Conservation (phyloP, 2,113 vertebrate genomes). For the Neoarius graeffei region DNA sequence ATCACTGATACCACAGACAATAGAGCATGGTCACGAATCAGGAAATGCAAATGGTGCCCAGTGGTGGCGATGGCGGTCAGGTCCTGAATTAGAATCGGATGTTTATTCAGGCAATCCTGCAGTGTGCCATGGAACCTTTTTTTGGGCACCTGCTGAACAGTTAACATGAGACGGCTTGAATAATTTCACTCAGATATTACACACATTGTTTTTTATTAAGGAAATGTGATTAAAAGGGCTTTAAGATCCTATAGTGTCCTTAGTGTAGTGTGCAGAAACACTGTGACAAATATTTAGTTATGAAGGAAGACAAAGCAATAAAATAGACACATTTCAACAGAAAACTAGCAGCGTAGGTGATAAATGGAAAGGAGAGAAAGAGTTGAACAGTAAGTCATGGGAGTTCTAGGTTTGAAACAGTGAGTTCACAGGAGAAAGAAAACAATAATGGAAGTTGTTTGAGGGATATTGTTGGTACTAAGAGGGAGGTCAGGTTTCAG, state of each 20-base stretch:
- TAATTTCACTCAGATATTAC: background rate
- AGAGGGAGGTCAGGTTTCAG: conserved; percentile 79
- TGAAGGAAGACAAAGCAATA: background rate
- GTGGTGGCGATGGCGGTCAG: conserved; percentile 39
- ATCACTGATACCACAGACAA: conserved; percentile 61
- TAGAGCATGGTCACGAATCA: conserved; percentile 63
- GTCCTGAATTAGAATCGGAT: conserved; percentile 57
- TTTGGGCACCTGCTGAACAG: conserved; percentile 53
- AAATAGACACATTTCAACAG: background rate
- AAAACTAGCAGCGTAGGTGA: background rate
- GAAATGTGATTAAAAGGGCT: background rate
- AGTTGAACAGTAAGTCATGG: conserved; percentile 22
- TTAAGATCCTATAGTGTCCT: background rate
- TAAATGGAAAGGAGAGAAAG: conserved; percentile 15
- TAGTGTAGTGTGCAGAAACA: background rate
- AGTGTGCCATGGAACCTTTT: conserved; percentile 39
- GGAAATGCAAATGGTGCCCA: conserved; percentile 66
- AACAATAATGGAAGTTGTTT: conserved; percentile 81
- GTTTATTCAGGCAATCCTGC: conserved; percentile 55
- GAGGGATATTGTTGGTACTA: conserved; percentile 71
- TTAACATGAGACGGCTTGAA: conserved; percentile 10
- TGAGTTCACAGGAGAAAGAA: conserved; percentile 66
- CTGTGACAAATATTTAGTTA: background rate
- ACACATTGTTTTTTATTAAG: background rate
- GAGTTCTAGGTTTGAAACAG: conserved; percentile 47